These are phyloP conservation scores for Arctopsyche grandis DNA, from an alignment of 1,140 invertebrate genomes.

Conservation along the genomic window DNA sequence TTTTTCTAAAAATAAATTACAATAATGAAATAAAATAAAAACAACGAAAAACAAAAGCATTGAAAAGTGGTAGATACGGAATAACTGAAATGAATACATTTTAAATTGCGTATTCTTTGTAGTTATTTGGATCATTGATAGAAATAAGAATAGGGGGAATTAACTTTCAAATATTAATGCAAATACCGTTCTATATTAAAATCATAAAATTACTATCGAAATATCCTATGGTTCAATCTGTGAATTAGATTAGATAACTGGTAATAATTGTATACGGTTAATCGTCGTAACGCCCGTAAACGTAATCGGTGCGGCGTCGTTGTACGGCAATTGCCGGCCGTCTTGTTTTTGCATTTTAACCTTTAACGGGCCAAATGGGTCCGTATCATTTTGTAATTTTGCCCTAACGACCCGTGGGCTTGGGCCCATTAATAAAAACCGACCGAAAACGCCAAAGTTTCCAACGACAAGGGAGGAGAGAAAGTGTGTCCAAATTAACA, in stretches of 20 bases:
- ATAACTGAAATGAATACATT: too few species aligned
- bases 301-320: neutral
- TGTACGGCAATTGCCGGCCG: neutral
- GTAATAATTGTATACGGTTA: neutral
- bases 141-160: too few species aligned
- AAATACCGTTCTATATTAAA: neutral
- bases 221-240: too few species aligned
- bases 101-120: too few species aligned
- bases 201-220: neutral
- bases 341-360: neutral
- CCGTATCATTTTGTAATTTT: constrained; percentile 3
- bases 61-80: too few species aligned
- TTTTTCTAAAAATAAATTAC: too few species aligned
- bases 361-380: constrained; percentile 3
- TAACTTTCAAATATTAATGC: too few species aligned
- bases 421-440: neutral
- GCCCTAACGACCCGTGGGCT: neutral
- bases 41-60: too few species aligned
- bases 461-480: neutral
- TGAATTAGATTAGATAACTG: neutral
- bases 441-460: neutral
- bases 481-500: neutral
- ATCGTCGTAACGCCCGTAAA: neutral
- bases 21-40: too few species aligned
- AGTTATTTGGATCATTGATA: too few species aligned